phyloP scores from a whole-genome alignment of 2,888 invertebrate genomes.

The Scaptomyza polygonia region DNA sequence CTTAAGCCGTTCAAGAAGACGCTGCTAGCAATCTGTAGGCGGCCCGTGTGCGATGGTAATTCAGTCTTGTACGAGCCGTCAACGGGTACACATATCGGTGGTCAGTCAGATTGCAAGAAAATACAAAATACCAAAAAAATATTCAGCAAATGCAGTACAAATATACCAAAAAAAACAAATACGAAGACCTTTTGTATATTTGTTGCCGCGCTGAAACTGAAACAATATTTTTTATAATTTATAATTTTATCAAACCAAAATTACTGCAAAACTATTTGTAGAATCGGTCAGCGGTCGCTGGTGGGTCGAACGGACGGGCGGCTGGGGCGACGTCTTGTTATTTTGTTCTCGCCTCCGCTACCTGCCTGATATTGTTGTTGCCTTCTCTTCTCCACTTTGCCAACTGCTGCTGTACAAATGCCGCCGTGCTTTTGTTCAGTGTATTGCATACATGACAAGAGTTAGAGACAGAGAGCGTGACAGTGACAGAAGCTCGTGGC shows the following conservation, averaged over 20 bases:
- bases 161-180: slow-evolving; percentile 42
- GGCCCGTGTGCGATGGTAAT: slow-evolving; percentile 87
- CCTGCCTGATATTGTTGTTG: slow-evolving; percentile 67
- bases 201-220: slow-evolving; percentile 38
- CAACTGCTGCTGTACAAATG: slow-evolving; percentile 76
- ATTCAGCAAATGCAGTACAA: slow-evolving; percentile 47
- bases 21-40: slow-evolving; percentile 88
- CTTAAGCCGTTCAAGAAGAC: slow-evolving; percentile 71
- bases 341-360: slow-evolving; percentile 57
- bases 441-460: slow-evolving; percentile 50
- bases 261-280: slow-evolving; percentile 59
- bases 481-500: slow-evolving; percentile 31
- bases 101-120: slow-evolving; percentile 57
- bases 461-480: slow-evolving; percentile 27
- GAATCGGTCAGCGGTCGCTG: slow-evolving; percentile 48
- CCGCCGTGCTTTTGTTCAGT: slow-evolving; percentile 71
- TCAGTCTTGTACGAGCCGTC: slow-evolving; percentile 87
- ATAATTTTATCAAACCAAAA: slow-evolving; percentile 50
- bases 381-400: slow-evolving; percentile 74
- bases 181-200: slow-evolving; percentile 35
- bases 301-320: slow-evolving; percentile 32
- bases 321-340: slow-evolving; percentile 48
- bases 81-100: slow-evolving; percentile 85
- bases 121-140: slow-evolving; percentile 56
- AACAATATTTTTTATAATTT: slow-evolving; percentile 36